Conservation (phyloP, 64 coral and sea anemone species). For the Pocillopora damicornis region DNA sequence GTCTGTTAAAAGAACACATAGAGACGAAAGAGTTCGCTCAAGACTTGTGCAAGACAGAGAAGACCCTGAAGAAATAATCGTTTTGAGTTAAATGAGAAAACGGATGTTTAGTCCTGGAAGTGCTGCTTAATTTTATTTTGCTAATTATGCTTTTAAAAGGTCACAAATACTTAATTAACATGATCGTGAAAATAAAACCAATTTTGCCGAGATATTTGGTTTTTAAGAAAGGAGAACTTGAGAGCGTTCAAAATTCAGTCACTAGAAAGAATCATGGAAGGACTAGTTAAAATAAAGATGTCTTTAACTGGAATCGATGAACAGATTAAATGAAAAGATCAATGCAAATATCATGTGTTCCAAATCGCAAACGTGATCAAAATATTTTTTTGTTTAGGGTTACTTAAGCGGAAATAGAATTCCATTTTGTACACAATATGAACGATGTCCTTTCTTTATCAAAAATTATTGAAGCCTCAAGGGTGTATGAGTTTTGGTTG, state of each 20-base stretch:
- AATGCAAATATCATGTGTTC: neutral
- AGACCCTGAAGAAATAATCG: slow-evolving; percentile 28
- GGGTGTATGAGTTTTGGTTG: neutral
- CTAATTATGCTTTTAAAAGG: neutral
- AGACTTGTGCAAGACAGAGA: slow-evolving; percentile 20
- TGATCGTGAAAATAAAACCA: neutral
- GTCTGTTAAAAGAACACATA: neutral
- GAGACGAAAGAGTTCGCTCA: slow-evolving; percentile 1
- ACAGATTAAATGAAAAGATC: neutral
- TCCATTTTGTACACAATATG: neutral
- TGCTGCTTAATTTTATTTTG: neutral
- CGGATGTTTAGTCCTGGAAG: neutral
- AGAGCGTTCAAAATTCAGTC: neutral
- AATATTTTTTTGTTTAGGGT: slow-evolving; percentile 1
- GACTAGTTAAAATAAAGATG: neutral
- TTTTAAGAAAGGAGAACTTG: neutral
- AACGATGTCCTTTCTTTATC: neutral
- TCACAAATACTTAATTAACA: slow-evolving; percentile 18
- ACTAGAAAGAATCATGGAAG: neutral
- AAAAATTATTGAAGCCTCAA: neutral
- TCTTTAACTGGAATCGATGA: neutral
- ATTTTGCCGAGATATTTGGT: neutral
- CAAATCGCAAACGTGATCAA: neutral
- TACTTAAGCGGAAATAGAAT: neutral
- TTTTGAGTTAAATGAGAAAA: neutral